Percentiles rank a stretch among this genome's conserved stretches.
phyloP scores from a whole-genome alignment of 2,113 vertebrate genomes.

The Pleuronectes platessa region DNA sequence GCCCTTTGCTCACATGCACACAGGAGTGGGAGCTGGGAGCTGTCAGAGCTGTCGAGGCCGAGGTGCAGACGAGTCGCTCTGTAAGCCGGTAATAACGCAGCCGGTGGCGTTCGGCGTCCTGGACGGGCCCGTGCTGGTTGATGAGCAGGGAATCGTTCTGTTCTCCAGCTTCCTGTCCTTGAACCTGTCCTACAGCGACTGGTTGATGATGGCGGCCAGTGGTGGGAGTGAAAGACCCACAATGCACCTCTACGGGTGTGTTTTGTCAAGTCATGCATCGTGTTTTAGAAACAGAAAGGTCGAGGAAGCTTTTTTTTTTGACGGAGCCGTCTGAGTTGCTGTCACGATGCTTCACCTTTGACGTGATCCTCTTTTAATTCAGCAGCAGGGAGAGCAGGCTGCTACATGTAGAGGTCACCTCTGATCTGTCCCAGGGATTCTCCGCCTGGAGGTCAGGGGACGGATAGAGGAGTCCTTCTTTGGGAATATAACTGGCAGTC shows the following conservation, averaged over 20 bases:
- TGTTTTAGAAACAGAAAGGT: background rate
- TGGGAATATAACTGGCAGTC: background rate
- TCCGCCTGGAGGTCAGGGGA: background rate
- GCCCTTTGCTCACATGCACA: conserved; percentile 30
- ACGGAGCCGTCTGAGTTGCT: background rate
- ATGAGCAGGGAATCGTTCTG: background rate
- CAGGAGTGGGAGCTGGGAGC: conserved; percentile 54
- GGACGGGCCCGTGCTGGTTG: background rate
- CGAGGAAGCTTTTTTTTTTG: background rate
- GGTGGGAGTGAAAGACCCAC: background rate
- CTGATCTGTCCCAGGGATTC: background rate
- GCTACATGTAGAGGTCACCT: conserved; percentile 1
- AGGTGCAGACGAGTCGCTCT: conserved; percentile 47
- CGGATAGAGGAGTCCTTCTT: conserved; percentile 17
- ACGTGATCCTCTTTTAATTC: background rate
- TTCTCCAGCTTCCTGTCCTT: too few relatives aligned
- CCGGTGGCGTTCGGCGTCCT: conserved; percentile 9
- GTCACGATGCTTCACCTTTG: background rate
- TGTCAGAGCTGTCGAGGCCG: conserved; percentile 64
- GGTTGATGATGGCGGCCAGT: background rate
- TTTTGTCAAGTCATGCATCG: background rate
- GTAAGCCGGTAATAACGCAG: conserved; percentile 54
- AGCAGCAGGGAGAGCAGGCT: too few relatives aligned
- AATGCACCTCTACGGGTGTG: background rate
- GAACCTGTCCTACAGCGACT: background rate